phyloP scores from a whole-genome alignment of 2,888 invertebrate genomes.

The Euzophera pinguis region DNA sequence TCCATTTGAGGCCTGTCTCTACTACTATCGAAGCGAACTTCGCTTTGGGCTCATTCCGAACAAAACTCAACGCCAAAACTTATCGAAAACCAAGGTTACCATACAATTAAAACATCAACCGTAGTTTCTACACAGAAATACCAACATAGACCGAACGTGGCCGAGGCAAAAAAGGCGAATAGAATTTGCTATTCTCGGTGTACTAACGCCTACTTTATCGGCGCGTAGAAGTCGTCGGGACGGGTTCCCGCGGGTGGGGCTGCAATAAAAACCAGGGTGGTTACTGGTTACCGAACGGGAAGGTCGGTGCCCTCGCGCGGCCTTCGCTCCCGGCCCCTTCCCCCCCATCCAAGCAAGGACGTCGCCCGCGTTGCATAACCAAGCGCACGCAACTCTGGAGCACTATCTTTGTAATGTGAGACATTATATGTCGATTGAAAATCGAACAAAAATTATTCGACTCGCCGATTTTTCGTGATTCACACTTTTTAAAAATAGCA shows the following conservation, averaged over 20 bases:
- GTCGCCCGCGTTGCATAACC: constrained; percentile 72
- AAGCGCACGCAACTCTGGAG: constrained; percentile 59
- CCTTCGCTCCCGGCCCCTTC: constrained; percentile 59
- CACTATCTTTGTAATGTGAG: too few relatives aligned
- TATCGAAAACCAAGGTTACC: neutral
- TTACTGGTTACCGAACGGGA: constrained; percentile 37
- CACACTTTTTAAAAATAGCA: too few relatives aligned
- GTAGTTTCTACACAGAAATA: neutral
- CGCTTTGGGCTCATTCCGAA: too few relatives aligned
- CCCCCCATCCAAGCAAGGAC: constrained; percentile 58
- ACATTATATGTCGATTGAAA: too few relatives aligned
- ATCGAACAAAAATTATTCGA: too few relatives aligned
- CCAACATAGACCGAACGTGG: constrained; percentile 1
- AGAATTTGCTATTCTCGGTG: constrained; percentile 43
- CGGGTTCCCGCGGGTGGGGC: constrained; percentile 47
- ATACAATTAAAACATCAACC: neutral
- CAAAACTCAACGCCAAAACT: neutral
- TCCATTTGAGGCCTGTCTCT: too few relatives aligned
- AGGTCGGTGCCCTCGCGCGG: constrained; percentile 65
- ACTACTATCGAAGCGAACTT: too few relatives aligned
- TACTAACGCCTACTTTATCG: constrained; percentile 55
- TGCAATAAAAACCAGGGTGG: constrained; percentile 54
- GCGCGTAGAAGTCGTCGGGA: constrained; percentile 47
- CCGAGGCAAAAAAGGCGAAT: constrained; percentile 29
- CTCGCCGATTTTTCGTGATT: too few relatives aligned